Evolutionary conservation across 2,113 vertebrate genomes (phyloP).

Genomic region (Archocentrus centrarchus): DNA sequence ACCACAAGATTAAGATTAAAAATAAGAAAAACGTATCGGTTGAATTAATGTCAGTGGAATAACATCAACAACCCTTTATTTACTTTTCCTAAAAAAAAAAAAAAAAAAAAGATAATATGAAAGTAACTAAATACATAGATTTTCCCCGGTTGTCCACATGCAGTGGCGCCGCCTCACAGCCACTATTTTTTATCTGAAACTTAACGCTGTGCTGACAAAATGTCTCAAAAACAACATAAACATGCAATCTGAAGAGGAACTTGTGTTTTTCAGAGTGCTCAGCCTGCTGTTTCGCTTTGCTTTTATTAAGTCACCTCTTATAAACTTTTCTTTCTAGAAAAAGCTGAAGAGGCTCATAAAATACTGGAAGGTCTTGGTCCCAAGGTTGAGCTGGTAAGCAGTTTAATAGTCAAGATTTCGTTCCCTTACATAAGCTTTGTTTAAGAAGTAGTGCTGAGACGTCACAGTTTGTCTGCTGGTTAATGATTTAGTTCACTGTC

Average conservation of each 20-base stretch:
- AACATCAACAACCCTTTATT: too few species aligned
- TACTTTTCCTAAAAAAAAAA: too few species aligned
- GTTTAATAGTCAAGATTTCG: neutral
- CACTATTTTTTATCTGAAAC: neutral
- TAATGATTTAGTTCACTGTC: slow-evolving; percentile 58
- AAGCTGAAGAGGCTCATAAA: slow-evolving; percentile 99
- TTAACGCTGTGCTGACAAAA: neutral
- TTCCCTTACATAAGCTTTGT: neutral
- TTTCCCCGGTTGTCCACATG: too few species aligned
- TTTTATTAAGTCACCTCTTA: neutral
- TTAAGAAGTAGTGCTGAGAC: neutral
- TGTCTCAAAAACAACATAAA: neutral
- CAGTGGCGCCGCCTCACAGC: too few species aligned
- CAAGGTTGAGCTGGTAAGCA: slow-evolving; percentile 96
- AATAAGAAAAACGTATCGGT: neutral
- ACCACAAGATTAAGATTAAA: neutral
- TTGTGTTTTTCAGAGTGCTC: too few species aligned
- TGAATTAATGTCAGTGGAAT: neutral
- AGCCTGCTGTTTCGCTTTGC: neutral
- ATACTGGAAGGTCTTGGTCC: slow-evolving; percentile 97
- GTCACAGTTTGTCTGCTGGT: slow-evolving; percentile 6
- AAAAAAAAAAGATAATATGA: too few species aligned
- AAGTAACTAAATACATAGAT: too few species aligned
- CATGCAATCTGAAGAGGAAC: neutral
- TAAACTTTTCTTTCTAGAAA: slow-evolving; percentile 84